These are phyloP conservation scores for Sussaba pulchella DNA, from an alignment of 2,888 invertebrate species.

Conservation along the genomic window DNA sequence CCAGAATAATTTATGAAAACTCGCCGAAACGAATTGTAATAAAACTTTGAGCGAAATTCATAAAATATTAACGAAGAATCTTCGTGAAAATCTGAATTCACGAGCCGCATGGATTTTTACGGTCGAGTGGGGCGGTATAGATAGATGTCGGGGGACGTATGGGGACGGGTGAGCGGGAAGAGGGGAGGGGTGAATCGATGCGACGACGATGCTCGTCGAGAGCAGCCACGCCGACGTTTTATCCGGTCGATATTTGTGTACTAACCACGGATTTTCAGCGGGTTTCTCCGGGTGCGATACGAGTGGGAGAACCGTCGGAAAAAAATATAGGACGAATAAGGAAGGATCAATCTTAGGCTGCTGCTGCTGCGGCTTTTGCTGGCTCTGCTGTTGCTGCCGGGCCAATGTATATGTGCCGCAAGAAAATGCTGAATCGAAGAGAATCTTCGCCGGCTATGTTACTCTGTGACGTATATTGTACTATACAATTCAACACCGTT, in stretches of 20 bases:
- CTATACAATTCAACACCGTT: background rate
- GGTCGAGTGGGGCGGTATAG: background rate
- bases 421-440: conserved; percentile 9
- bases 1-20: too few species aligned
- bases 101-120: background rate
- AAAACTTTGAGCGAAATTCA: too few species aligned
- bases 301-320: background rate
- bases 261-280: conserved; percentile 19
- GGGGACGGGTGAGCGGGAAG: background rate
- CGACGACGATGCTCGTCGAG: conserved; percentile 48
- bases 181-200: conserved; percentile 44
- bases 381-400: background rate
- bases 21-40: too few species aligned
- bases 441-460: background rate
- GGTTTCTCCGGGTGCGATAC: conserved; percentile 4
- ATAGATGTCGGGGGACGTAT: too few species aligned
- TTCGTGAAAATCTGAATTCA: too few species aligned
- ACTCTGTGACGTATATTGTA: background rate
- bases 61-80: too few species aligned
- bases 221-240: conserved; percentile 52
- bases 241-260: conserved; percentile 40
- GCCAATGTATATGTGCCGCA: background rate
- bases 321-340: conserved; percentile 12
- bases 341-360: conserved; percentile 25
- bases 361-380: background rate